phyloP scores from a whole-genome alignment of 2,888 invertebrate genomes.

The Norana najaformis region DNA sequence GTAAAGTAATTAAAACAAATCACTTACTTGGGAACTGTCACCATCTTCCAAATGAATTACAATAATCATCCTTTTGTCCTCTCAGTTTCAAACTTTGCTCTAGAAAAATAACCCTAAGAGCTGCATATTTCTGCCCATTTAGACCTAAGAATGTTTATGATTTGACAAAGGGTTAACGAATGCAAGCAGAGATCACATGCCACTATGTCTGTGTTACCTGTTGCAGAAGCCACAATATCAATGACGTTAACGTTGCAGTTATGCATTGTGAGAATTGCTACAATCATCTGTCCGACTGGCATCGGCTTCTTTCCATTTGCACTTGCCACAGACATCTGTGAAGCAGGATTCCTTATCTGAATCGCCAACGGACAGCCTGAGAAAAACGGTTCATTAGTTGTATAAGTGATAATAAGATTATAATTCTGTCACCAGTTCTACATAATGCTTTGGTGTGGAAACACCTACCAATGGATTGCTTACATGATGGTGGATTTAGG shows the following conservation, averaged over 20 bases:
- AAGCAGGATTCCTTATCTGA: conserved; percentile 28
- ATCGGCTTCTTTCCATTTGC: not conserved
- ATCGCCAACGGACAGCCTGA: conserved; percentile 31
- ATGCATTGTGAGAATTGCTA: conserved; percentile 16
- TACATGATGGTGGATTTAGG: too few relatives aligned
- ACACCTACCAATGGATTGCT: too few relatives aligned
- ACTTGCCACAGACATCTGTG: conserved; percentile 26
- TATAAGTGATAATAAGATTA: not conserved
- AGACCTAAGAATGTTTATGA: not conserved
- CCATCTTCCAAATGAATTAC: not conserved
- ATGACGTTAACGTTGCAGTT: conserved; percentile 16
- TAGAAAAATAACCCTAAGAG: not conserved
- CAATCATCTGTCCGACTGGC: conserved; percentile 22
- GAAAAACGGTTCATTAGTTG: not conserved
- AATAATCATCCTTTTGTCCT: not conserved
- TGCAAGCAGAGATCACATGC: not conserved
- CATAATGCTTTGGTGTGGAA: too few relatives aligned
- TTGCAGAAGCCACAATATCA: not conserved
- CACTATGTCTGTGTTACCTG: not conserved
- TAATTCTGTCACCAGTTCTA: not conserved
- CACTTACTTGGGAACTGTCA: not conserved
- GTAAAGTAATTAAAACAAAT: not conserved
- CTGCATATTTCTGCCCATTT: not conserved
- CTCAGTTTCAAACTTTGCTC: not conserved
- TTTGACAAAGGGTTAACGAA: not conserved